Base-by-base conservation (phyloP, 1,140 invertebrate genomes). In the Vanessa atalanta region DNA sequence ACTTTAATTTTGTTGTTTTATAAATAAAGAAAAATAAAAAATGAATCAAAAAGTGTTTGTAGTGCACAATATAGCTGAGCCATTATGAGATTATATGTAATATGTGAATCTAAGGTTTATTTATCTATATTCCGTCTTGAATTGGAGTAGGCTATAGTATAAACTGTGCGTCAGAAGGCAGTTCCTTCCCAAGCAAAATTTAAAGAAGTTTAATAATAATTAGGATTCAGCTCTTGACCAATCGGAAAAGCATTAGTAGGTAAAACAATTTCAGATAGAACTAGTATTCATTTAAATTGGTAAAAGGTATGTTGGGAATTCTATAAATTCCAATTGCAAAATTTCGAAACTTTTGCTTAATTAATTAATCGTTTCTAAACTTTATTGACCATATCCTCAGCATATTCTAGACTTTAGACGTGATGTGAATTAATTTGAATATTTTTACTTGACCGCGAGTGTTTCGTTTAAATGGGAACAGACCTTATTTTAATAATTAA, bases 361-460 rank as follows among this genome's bases (percentile, higher is more conserved):
- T 60, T 15, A 57, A 69, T 60, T 55, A 65, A 23, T 16, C 16
- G 50, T 72, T 65, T 65, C 16, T 55, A 55, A 65, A 72, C 51
- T 72, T 72, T 55, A 48, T 65, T 31, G 37, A 4, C 51, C 48
- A 72, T 66, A 67, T 67, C 65, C 65, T 67, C 20, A 55, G 65
- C 65, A 20, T 13, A 55, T 67, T n/a, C 37, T 47, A 37, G 8
- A 31, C 16, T 1, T n/a, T 15, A 43, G 50, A 15, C 26, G 31
- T 37, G 47, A 43, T 26, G 31, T 31, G 65, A 67, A 67, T 67
- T 67, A 37, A 67, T 67, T 67, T 43, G 31, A 67, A 67, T 67
- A 53, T 67, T 67, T 43, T 55, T 37, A 53, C 13, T 61, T 37
- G 7, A 16, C 31, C n/a, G 15, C 15, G 57, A 61, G 23, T 15